Conservation (phyloP, 92 coral and sea anemone species). For the Ricordea florida region DNA sequence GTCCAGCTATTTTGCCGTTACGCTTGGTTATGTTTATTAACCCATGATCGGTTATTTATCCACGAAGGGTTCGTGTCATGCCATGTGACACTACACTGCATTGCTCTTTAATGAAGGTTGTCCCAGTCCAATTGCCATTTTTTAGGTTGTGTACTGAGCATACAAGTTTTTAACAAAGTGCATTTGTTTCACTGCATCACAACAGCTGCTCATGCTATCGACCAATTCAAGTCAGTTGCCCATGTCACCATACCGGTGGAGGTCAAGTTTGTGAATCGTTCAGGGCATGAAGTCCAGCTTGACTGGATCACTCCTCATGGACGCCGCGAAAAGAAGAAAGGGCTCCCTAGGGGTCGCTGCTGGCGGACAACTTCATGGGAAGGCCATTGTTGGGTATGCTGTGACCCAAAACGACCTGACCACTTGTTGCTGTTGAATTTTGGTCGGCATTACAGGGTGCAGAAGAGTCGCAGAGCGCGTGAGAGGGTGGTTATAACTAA, state of each 20-base stretch:
- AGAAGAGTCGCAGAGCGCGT: conserved; percentile 49
- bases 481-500: conserved; percentile 93
- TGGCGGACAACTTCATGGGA: conserved; percentile 83
- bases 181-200: too few relatives aligned
- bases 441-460: conserved; percentile 81
- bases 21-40: too few relatives aligned
- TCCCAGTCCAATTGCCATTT: too few relatives aligned
- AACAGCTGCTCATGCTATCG: background rate
- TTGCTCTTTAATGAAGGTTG: background rate
- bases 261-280: conserved; percentile 88
- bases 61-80: too few relatives aligned
- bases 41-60: too few relatives aligned
- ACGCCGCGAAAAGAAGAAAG: conserved; percentile 74
- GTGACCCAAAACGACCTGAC: conserved; percentile 68
- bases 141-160: too few relatives aligned
- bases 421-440: conserved; percentile 80
- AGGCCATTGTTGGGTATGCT: conserved; percentile 88
- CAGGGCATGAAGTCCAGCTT: conserved; percentile 63
- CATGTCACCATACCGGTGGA: conserved; percentile 64
- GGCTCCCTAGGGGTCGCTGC: conserved; percentile 78
- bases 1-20: too few relatives aligned
- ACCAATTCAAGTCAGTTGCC: conserved; percentile 53
- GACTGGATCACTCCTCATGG: conserved; percentile 87
- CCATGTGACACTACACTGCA: too few relatives aligned
- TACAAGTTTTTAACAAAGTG: too few relatives aligned